A percentile compares a stretch with the other conserved stretches of the same genome.
phyloP scores from a whole-genome alignment of 2,888 invertebrate genomes.

The Aromia moschata region DNA sequence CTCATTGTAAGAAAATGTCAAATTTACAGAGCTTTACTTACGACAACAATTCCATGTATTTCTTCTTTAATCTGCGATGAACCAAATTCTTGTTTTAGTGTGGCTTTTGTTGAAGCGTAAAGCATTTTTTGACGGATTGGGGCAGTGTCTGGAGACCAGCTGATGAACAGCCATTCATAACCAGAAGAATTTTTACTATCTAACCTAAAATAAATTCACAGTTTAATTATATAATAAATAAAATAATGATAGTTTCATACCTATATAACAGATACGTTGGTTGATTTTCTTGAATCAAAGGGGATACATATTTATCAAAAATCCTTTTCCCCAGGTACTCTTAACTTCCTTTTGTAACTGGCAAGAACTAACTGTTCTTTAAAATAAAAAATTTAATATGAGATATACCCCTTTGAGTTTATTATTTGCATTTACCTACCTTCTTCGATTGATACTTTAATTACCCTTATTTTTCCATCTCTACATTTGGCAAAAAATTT shows the following conservation, averaged over 20 bases:
- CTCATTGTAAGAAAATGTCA: not conserved
- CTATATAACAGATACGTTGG: constrained; percentile 93
- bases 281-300: constrained; percentile 78
- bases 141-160: constrained; percentile 94
- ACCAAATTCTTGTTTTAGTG: constrained; percentile 96
- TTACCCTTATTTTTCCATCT: constrained; percentile 79
- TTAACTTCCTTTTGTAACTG: constrained; percentile 72
- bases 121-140: constrained; percentile 96
- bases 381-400: constrained; percentile 40
- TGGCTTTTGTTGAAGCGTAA: constrained; percentile 97
- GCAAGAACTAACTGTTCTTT: constrained; percentile 80
- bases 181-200: constrained; percentile 82
- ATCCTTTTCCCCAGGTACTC: constrained; percentile 86
- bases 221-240: no score
- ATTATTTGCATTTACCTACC: no score
- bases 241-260: no score
- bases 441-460: constrained; percentile 88
- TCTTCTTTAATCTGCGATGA: constrained; percentile 94
- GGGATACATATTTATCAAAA: constrained; percentile 79
- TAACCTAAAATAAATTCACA: constrained; percentile 65
- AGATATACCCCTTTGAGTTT: no score
- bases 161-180: constrained; percentile 91
- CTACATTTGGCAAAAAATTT: constrained; percentile 85
- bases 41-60: constrained; percentile 84
- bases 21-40: constrained; percentile 58